Evolutionary conservation across 2,797 vertebrate species (phyloP).

Genomic region (Paguma larvata): DNA sequence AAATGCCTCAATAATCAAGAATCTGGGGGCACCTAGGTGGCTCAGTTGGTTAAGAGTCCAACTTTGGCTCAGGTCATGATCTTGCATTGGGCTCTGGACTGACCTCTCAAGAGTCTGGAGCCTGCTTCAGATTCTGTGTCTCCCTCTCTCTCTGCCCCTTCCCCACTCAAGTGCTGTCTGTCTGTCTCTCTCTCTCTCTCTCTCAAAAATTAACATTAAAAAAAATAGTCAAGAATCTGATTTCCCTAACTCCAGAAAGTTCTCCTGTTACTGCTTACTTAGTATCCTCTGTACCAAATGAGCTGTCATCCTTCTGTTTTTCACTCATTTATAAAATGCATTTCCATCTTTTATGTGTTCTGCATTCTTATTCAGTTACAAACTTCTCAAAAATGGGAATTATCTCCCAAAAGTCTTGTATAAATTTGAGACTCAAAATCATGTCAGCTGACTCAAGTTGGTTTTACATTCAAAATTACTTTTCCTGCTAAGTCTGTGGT

Average conservation of each 20-base stretch:
- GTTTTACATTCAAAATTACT: not conserved
- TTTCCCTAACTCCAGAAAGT: not conserved
- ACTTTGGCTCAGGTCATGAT: no score
- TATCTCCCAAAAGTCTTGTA: not conserved
- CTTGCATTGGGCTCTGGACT: no score
- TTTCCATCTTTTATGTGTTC: not conserved
- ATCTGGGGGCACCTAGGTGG: not conserved
- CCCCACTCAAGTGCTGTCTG: no score
- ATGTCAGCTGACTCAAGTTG: not conserved
- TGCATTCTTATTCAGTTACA: constrained; percentile 1
- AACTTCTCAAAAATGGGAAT: constrained; percentile 29
- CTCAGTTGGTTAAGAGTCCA: no score
- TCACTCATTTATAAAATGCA: constrained; percentile 31
- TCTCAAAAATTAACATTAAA: no score
- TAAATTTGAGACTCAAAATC: not conserved
- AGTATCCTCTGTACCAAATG: not conserved
- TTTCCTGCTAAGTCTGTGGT: not conserved
- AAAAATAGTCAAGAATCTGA: not conserved
- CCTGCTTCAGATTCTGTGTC: no score
- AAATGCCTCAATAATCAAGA: not conserved
- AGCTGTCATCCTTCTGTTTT: not conserved
- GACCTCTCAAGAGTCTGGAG: no score
- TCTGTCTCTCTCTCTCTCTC: no score
- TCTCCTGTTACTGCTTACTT: not conserved
- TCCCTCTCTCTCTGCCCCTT: no score